Percentiles rank a stretch among this genome's conserved stretches.
phyloP scores from a whole-genome alignment of 2,888 invertebrate species.

The Machimus rusticus region DNA sequence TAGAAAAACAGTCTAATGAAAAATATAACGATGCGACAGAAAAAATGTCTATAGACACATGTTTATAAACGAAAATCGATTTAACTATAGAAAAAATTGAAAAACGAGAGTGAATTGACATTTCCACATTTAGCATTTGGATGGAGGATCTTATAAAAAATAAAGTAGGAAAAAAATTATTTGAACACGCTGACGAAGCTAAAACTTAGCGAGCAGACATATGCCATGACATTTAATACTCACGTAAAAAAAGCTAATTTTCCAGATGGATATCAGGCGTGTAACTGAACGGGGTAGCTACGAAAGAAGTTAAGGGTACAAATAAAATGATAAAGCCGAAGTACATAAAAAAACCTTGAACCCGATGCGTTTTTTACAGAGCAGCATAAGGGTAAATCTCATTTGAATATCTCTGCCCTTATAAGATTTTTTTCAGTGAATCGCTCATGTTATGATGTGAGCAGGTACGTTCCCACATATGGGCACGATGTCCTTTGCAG shows the following conservation, averaged over 20 bases:
- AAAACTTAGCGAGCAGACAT: constrained; percentile 7
- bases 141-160: not conserved
- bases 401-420: constrained; percentile 33
- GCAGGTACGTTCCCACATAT: constrained; percentile 21
- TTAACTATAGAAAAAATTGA: not conserved
- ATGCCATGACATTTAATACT: constrained; percentile 18
- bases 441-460: constrained; percentile 28
- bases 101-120: not conserved
- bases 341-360: not conserved
- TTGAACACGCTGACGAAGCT: not conserved
- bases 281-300: constrained; percentile 33
- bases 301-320: not conserved
- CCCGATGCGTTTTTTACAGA: not conserved
- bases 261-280: constrained; percentile 25
- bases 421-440: constrained; percentile 7
- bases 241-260: constrained; percentile 37
- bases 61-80: not conserved
- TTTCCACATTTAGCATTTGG: not conserved
- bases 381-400: constrained; percentile 1
- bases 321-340: not conserved
- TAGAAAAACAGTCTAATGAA: not conserved
- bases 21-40: not conserved
- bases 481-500: not conserved
- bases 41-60: not conserved
- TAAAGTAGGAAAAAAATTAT: not conserved